phyloP scores from a whole-genome alignment of 1,140 invertebrate genomes.

The Neodiprion pinetum region DNA sequence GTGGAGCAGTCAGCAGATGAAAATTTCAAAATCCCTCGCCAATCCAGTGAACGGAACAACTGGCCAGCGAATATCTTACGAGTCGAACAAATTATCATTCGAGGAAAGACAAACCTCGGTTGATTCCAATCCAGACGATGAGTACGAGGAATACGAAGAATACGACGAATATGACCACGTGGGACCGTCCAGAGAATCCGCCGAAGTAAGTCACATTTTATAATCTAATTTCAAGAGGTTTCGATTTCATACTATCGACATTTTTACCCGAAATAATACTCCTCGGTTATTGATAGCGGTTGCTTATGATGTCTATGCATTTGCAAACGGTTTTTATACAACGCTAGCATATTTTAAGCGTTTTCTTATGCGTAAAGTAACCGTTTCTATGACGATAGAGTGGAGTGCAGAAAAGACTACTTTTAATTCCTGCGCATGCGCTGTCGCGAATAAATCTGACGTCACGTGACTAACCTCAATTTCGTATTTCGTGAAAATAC shows the following conservation, averaged over 20 bases:
- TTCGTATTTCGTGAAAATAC: no score
- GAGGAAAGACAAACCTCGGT: background rate
- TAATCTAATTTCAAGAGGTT: background rate
- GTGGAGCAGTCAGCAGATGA: slow-evolving; percentile 37
- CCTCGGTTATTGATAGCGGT: no score
- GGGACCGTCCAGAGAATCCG: slow-evolving; percentile 21
- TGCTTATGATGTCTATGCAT: background rate
- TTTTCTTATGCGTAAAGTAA: no score
- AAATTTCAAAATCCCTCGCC: slow-evolving; percentile 19
- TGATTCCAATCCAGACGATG: background rate
- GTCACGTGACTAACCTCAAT: no score
- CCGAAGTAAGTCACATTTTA: slow-evolving; percentile 8
- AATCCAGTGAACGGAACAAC: slow-evolving; percentile 31
- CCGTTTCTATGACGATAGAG: no score
- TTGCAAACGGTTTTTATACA: background rate
- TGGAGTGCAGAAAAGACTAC: no score
- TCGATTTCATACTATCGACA: no score
- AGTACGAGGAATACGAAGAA: slow-evolving; percentile 27
- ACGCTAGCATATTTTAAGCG: no score
- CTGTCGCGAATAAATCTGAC: no score
- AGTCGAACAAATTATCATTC: slow-evolving; percentile 1
- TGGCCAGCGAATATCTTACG: slow-evolving; percentile 20
- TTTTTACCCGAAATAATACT: no score
- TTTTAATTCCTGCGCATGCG: no score
- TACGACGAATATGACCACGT: slow-evolving; percentile 45